These are phyloP conservation scores for Mormoops blainvillei DNA, from an alignment of 2,113 vertebrate genomes.

Conservation along the genomic window DNA sequence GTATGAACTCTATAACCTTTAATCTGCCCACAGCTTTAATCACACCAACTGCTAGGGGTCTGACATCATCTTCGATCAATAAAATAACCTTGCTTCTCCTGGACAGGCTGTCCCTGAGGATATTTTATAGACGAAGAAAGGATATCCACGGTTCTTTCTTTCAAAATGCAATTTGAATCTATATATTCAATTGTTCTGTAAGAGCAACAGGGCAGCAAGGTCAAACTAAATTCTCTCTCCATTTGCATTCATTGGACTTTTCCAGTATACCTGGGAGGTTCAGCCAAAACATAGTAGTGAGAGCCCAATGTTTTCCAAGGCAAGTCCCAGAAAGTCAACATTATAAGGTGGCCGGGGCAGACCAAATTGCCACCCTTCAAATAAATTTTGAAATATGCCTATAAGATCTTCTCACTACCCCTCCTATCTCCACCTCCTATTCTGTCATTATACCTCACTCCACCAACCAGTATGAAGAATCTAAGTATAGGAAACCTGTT, in stretches of 20 bases:
- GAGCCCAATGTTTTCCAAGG: not conserved
- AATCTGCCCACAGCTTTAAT: constrained; percentile 43
- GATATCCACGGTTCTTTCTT: not conserved
- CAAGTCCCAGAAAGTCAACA: not conserved
- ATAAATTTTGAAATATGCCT: constrained; percentile 24
- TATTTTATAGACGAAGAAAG: constrained; percentile 4
- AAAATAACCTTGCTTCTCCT: constrained; percentile 54
- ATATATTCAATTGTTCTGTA: not conserved
- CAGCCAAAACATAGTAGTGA: constrained; percentile 22
- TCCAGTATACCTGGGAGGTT: not conserved
- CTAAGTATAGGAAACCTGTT: constrained; percentile 15
- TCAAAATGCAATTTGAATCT: not conserved
- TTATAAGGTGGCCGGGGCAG: not conserved
- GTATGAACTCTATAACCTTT: constrained; percentile 32
- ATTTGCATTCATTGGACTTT: not conserved
- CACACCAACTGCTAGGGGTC: not conserved
- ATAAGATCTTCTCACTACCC: not conserved
- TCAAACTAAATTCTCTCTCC: constrained; percentile 20
- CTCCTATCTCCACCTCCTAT: not conserved
- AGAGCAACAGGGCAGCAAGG: not conserved
- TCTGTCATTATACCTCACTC: not conserved
- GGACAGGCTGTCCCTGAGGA: not conserved
- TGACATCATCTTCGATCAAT: constrained; percentile 54
- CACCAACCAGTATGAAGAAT: constrained; percentile 5
- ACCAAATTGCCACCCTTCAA: constrained; percentile 33